Conservation (phyloP, 2,113 vertebrate genomes). For the Oryzias curvinotus region DNA sequence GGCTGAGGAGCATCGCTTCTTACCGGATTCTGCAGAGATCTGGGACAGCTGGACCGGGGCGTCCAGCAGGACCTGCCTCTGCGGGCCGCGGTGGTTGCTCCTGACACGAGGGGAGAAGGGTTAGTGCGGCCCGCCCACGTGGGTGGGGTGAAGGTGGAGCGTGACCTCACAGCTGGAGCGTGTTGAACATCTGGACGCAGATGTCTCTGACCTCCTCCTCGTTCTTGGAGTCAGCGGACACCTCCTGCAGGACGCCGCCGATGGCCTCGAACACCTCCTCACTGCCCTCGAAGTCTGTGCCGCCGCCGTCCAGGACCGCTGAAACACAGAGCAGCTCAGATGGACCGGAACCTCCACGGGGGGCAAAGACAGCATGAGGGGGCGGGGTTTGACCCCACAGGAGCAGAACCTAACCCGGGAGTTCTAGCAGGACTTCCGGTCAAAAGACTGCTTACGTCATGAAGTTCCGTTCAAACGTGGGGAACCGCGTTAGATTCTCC, state of each 20-base stretch:
- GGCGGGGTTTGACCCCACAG: too few relatives aligned
- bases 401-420: too few relatives aligned
- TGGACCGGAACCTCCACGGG: neutral
- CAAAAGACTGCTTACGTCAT: too few relatives aligned
- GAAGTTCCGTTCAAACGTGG: too few relatives aligned
- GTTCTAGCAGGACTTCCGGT: too few relatives aligned
- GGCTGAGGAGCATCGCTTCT: slow-evolving; percentile 18
- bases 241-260: slow-evolving; percentile 89
- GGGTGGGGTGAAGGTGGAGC: too few relatives aligned
- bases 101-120: slow-evolving; percentile 34
- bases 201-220: slow-evolving; percentile 88
- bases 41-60: slow-evolving; percentile 94
- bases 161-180: slow-evolving; percentile 80
- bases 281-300: slow-evolving; percentile 90
- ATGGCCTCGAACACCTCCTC: slow-evolving; percentile 93
- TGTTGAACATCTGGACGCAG: slow-evolving; percentile 94
- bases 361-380: too few relatives aligned
- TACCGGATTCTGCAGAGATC: slow-evolving; percentile 85
- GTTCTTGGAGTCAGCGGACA: slow-evolving; percentile 88
- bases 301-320: slow-evolving; percentile 88
- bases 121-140: neutral
- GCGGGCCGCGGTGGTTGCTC: slow-evolving; percentile 57
- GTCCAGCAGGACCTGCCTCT: slow-evolving; percentile 85
- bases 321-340: slow-evolving; percentile 1
- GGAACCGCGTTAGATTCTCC: too few relatives aligned